Conservation (phyloP, 1,140 invertebrate genomes). For the Drosophila pruinosa region DNA sequence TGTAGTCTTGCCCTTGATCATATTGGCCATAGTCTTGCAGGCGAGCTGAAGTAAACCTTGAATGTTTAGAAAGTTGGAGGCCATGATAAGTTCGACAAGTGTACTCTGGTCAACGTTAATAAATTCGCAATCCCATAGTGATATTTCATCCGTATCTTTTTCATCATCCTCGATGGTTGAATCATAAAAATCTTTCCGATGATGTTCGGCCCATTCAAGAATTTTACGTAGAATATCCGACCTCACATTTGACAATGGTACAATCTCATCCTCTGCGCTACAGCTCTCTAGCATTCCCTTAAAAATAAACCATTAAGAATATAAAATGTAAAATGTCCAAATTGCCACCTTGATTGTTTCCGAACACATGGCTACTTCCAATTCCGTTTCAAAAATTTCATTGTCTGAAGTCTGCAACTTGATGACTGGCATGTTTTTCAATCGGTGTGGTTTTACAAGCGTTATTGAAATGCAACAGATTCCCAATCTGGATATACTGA, state of each 20-base stretch:
- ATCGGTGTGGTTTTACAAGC: slow-evolving; percentile 13
- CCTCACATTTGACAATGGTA: slow-evolving; percentile 99
- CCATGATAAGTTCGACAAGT: slow-evolving; percentile 96
- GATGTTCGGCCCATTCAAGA: slow-evolving; percentile 96
- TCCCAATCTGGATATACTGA: not conserved
- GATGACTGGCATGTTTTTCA: slow-evolving; percentile 92
- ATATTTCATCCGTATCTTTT: slow-evolving; percentile 99
- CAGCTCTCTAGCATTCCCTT: slow-evolving; percentile 96
- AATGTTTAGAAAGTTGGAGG: slow-evolving; percentile 99
- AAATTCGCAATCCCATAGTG: slow-evolving; percentile 99
- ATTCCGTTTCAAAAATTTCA: slow-evolving; percentile 98
- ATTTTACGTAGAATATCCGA: slow-evolving; percentile 98
- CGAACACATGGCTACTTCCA: slow-evolving; percentile 98
- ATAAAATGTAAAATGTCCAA: too few relatives aligned
- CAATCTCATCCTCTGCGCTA: slow-evolving; percentile 97
- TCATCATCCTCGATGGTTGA: slow-evolving; percentile 98
- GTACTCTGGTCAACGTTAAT: slow-evolving; percentile 99
- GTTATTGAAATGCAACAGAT: too few relatives aligned
- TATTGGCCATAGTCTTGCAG: slow-evolving; percentile 99
- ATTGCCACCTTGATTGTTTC: slow-evolving; percentile 97
- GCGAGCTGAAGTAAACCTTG: slow-evolving; percentile 98
- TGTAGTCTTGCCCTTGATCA: slow-evolving; percentile 98
- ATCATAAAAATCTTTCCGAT: slow-evolving; percentile 95
- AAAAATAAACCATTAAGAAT: too few relatives aligned
- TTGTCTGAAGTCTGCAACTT: slow-evolving; percentile 97